Evolutionary conservation across 53 echinoderm and acorn worm genomes (phyloP).

Genomic region (Actinopyga echinites): DNA sequence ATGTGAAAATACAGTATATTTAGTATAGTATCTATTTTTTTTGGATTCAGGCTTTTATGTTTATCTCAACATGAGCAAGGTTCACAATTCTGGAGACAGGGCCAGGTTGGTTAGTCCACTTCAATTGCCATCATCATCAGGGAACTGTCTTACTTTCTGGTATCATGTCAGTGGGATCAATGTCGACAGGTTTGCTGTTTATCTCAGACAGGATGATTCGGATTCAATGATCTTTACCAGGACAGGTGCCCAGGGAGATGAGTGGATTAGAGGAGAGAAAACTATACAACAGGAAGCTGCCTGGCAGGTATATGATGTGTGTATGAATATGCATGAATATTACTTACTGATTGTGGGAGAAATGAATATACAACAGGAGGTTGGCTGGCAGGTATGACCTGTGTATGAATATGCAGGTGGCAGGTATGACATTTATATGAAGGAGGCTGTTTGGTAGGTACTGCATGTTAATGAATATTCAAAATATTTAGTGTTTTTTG

Average conservation of each 20-base stretch:
- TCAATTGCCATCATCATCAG: conserved; percentile 27
- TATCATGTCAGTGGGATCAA: conserved; percentile 77
- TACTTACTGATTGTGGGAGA: neutral
- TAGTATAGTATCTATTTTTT: neutral
- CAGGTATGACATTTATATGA: too few relatives aligned
- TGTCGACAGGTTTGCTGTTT: conserved; percentile 68
- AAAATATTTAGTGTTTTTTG: too few relatives aligned
- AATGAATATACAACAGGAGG: neutral
- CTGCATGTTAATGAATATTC: too few relatives aligned
- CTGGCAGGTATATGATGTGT: conserved; percentile 27
- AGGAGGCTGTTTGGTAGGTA: too few relatives aligned
- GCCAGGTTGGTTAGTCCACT: conserved; percentile 64
- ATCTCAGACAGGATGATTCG: conserved; percentile 30
- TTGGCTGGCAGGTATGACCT: neutral
- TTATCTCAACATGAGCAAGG: conserved; percentile 47
- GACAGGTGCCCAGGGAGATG: conserved; percentile 69
- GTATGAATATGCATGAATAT: neutral
- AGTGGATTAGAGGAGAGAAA: conserved; percentile 58
- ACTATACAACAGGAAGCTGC: neutral
- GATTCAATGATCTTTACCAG: conserved; percentile 58
- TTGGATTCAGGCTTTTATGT: conserved; percentile 49
- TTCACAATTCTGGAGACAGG: conserved; percentile 53
- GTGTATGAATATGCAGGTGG: too few relatives aligned
- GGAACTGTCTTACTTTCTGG: conserved; percentile 71
- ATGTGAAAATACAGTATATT: too few relatives aligned